Percentiles rank a stretch among this genome's conserved stretches.
Conservation (phyloP, 2,888 invertebrate species). For the Bibio marci region DNA sequence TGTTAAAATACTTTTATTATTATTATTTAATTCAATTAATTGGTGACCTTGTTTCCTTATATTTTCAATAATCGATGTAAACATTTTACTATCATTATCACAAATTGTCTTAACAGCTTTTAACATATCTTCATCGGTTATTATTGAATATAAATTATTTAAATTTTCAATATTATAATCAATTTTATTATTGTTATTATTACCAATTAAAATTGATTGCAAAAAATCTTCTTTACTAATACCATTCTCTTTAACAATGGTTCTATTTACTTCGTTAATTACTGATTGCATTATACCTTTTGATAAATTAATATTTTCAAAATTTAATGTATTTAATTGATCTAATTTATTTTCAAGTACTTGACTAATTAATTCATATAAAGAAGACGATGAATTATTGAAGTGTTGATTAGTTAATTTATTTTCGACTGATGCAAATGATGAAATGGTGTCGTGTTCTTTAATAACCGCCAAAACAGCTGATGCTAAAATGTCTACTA, state of each 20-base stretch:
- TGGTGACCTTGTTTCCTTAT: constrained; percentile 22
- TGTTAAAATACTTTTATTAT: constrained; percentile 34
- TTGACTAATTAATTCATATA: constrained; percentile 9
- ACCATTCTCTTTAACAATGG: background rate
- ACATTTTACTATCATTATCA: constrained; percentile 10
- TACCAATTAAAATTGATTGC: background rate
- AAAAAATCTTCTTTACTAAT: constrained; percentile 1
- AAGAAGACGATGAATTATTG: constrained; percentile 4
- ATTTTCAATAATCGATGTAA: constrained; percentile 1
- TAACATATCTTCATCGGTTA: constrained; percentile 44
- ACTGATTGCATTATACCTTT: constrained; percentile 20
- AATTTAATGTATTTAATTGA: background rate
- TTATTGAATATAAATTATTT: constrained; percentile 43
- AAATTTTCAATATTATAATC: constrained; percentile 39
- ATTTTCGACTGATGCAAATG: background rate
- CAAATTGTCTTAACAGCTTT: constrained; percentile 33
- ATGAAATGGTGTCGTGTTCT: background rate
- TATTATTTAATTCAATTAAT: background rate
- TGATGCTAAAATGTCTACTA: constrained; percentile 7
- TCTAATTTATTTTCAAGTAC: constrained; percentile 6
- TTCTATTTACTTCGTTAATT: constrained; percentile 23
- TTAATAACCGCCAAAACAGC: constrained; percentile 3
- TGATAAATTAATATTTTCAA: constrained; percentile 40
- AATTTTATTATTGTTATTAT: constrained; percentile 12
- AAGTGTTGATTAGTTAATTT: background rate